These are phyloP conservation scores for Lysandra bellargus DNA, from an alignment of 2,888 invertebrate species.

Conservation along the genomic window DNA sequence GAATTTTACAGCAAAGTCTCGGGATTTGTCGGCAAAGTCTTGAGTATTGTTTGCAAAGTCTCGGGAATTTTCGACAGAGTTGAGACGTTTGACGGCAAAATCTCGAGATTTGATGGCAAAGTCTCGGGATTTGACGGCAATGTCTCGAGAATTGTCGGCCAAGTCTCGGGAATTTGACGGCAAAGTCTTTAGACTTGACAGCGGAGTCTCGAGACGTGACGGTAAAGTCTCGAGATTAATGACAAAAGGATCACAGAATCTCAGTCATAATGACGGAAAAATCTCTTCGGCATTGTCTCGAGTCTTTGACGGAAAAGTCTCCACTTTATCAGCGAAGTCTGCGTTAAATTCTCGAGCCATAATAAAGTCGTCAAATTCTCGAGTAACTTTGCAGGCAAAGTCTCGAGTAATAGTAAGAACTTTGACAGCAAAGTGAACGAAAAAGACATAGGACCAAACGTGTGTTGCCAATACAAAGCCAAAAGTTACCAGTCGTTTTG, in stretches of 20 bases:
- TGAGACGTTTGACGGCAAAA: neutral
- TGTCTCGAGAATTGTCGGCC: neutral
- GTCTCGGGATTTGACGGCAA: neutral
- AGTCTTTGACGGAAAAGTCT: neutral
- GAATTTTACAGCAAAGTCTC: constrained; percentile 31
- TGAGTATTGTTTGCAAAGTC: constrained; percentile 21
- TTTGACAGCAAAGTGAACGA: constrained; percentile 45
- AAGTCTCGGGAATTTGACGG: neutral
- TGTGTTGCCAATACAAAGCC: constrained; percentile 42
- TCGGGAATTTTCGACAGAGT: constrained; percentile 33
- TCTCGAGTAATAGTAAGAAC: constrained; percentile 1
- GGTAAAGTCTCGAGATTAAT: constrained; percentile 12
- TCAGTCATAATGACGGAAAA: neutral
- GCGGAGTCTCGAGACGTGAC: neutral
- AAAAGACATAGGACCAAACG: constrained; percentile 73
- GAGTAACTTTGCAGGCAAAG: neutral
- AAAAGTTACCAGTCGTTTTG: constrained; percentile 31
- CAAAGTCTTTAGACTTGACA: neutral
- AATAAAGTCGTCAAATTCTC: constrained; percentile 27
- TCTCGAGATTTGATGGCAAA: neutral
- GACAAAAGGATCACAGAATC: neutral
- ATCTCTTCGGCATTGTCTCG: neutral
- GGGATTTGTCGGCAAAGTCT: constrained; percentile 19
- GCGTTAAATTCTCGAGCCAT: neutral
- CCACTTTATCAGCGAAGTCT: neutral